Conservation (phyloP, 2,888 invertebrate species). For the Patella ulyssiponensis region DNA sequence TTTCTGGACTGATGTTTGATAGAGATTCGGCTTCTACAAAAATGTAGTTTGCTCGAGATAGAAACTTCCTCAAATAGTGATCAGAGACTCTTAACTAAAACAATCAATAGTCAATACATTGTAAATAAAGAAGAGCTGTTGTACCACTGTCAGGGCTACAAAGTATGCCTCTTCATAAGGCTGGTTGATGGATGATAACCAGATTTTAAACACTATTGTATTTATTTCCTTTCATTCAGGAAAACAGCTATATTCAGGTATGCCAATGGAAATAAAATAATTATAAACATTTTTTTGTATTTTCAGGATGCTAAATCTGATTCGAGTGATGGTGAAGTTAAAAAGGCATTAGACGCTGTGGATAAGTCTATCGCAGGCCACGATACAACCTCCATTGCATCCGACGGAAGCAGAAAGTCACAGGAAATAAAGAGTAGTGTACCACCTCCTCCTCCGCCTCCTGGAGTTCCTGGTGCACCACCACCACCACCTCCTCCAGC, state of each 20-base stretch:
- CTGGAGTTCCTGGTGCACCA: constrained; percentile 7
- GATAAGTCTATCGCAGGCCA: constrained; percentile 39
- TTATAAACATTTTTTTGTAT: not conserved
- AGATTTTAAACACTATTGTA: not conserved
- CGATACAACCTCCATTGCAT: constrained; percentile 24
- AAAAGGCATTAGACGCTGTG: constrained; percentile 32
- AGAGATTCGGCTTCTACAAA: too few species aligned
- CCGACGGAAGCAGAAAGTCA: constrained; percentile 7
- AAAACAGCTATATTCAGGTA: not conserved
- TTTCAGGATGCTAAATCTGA: constrained; percentile 32
- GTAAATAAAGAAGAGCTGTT: too few species aligned
- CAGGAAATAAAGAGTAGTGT: constrained; percentile 22
- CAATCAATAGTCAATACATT: too few species aligned
- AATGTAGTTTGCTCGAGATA: too few species aligned
- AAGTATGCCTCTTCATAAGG: too few species aligned
- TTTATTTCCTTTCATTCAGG: not conserved
- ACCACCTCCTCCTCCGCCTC: constrained; percentile 45
- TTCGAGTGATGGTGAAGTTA: constrained; percentile 34
- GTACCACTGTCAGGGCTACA: too few species aligned
- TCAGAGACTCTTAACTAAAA: too few species aligned
- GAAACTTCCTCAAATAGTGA: too few species aligned
- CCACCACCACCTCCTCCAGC: constrained; percentile 38
- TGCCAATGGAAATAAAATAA: not conserved
- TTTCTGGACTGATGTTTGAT: too few species aligned
- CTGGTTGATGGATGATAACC: too few species aligned